Percentiles rank a stretch among this genome's conserved stretches.
These are phyloP conservation scores for Otus scops DNA, from an alignment of 2,797 vertebrate genomes.

Conservation along the genomic window DNA sequence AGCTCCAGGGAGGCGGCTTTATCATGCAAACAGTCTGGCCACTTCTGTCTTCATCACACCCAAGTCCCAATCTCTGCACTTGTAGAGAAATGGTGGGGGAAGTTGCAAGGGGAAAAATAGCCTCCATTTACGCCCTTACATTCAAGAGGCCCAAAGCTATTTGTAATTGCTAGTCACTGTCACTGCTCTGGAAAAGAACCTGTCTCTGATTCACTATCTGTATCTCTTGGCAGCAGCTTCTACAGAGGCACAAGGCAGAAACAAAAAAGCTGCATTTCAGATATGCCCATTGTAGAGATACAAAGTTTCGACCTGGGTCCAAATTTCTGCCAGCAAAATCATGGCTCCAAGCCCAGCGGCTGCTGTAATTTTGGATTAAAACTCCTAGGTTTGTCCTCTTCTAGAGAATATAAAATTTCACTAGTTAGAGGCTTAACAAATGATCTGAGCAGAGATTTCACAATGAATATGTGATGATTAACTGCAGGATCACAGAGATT, in stretches of 20 bases:
- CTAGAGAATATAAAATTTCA: background rate
- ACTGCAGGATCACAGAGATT: conserved; percentile 54
- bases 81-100: background rate
- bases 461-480: conserved; percentile 55
- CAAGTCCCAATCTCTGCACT: background rate
- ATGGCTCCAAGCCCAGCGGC: background rate
- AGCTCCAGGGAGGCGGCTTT: background rate
- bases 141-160: background rate
- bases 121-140: background rate
- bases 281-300: background rate
- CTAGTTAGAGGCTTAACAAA: conserved; percentile 22
- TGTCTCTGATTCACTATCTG: background rate
- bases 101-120: background rate
- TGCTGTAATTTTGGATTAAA: background rate
- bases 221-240: background rate
- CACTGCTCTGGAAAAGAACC: background rate
- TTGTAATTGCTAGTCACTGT: background rate
- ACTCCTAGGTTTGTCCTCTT: background rate
- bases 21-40: background rate
- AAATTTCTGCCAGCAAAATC: background rate
- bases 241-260: background rate
- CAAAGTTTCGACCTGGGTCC: background rate
- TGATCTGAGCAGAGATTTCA: conserved; percentile 54
- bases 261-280: background rate
- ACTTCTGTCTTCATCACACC: background rate